Evolutionary conservation across 2,888 invertebrate genomes (phyloP), one percentile per base, ranked within the genome.

Genomic region (Deilephila porcellus): DNA sequence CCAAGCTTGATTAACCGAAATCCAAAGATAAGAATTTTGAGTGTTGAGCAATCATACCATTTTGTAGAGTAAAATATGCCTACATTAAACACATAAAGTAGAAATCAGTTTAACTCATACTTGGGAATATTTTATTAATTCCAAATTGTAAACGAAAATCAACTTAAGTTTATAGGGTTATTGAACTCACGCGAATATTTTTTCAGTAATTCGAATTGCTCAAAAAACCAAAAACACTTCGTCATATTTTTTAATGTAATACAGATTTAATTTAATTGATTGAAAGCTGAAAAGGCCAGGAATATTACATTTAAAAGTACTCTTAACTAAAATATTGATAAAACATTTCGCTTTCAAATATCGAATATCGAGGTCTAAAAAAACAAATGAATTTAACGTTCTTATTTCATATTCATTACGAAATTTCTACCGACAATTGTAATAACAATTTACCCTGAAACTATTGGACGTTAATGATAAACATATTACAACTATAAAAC

Each of bases 391-490:
- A 25, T 34, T 32, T 32, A 19, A 32, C 32, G 53, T 32, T 62
- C 25, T 11, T 14, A 29, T 63, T n/a, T 37, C 4, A n/a, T 37
- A 63, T 8, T 14, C 29, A 32, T 4, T 17, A 62, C 17, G 5
- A 17, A 37, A 7, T 19, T 63, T 20, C 53, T 19, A 37, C 14
- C 3, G 45, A 37, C 11, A 64, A 20, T 45, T 64, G 4, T 64
- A 37, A 45, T 14, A 64, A 45, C n/a, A 64, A 20, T 64, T 20
- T 20, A 64, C 64, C 45, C 64, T 64, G 64, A 20, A 64, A 64
- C 14, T 37, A 64, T 37, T 64, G 20, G 20, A 45, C 45, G 37
- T 64, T 11, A 14, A n/a, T 32, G 34, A 45, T 34, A 34, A 37
- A 64, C 5, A 45, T 14, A 37, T 20, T 45, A 64, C 20, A 37